Base-by-base conservation (phyloP, 1,140 invertebrate species). In the Monomorium pharaonis region DNA sequence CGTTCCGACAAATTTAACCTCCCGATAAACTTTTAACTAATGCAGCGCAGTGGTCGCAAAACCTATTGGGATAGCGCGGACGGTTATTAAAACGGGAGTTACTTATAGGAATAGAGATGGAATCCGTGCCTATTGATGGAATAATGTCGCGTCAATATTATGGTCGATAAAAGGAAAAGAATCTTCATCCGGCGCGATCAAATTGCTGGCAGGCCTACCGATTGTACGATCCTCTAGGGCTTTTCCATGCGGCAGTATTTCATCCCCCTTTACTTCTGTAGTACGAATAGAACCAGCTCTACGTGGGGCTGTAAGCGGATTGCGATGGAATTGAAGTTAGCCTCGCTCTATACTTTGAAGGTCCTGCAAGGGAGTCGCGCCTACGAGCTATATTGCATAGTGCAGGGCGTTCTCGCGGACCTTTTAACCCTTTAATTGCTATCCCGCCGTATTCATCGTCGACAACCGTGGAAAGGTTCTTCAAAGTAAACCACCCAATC, bases 271-370 rank as follows among this genome's bases (percentile, higher is more conserved):
- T 86, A 88, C 89, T 88, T 91, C 86, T 81, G 76, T 83, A 91
- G 85, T 83, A 90, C 91, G 89, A 88, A 87, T 91, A 77, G 87
- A 75, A 90, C 70, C 75, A 54, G 89, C 27, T 91, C 70, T 65
- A 76, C 77, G 86, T 77, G 81, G 78, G 85, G 88, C 78, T 86
- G 85, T 93, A 93, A 93, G 91, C 92, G 91, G 92, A 93, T 93
- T 93, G 91, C 90, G 80, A 92, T 87, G 91, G 91, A 93, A 93
- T 93, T 93, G 92, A 88, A 93, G 91, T 91, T 85, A 88, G 83
- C 75, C 84, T 67, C 69, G 60, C 37, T 90, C 88, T 89, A 91
- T 92, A 91, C 90, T 92, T 93, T 90, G 91, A 91, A 86, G 81
- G 84, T 74, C 77, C 81, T 72, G 63, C 54, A 77, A 86, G 80